Percentiles rank a stretch among this genome's conserved stretches.
phyloP scores from a whole-genome alignment of 2,888 invertebrate species.

The Thysanoteuthis rhombus region DNA sequence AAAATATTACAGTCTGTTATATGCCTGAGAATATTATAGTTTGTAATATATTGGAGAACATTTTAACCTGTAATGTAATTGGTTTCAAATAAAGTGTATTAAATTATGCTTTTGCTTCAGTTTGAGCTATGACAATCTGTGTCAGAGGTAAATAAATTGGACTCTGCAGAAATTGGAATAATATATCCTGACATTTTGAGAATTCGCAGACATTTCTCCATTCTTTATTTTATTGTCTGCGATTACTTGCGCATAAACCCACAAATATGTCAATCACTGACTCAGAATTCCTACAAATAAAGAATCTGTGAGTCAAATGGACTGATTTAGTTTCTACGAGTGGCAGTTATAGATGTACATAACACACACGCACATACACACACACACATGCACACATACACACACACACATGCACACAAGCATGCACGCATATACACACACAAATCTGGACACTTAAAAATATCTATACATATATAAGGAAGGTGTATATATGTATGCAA shows the following conservation, averaged over 20 bases:
- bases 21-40: neutral
- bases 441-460: neutral
- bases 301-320: neutral
- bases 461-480: neutral
- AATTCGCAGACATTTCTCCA: neutral
- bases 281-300: neutral
- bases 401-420: neutral
- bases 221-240: neutral
- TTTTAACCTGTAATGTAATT: too few species aligned
- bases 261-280: neutral
- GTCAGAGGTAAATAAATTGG: neutral
- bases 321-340: neutral
- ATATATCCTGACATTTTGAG: neutral
- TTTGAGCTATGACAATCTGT: neutral
- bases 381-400: neutral
- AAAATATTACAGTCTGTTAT: neutral
- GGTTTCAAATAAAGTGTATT: neutral
- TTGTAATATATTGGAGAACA: too few species aligned
- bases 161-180: neutral
- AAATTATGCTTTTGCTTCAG: neutral
- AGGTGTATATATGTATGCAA: neutral
- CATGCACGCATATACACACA: neutral
- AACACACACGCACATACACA: neutral
- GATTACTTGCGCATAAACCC: neutral
- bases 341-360: too few species aligned